Evolutionary conservation across 2,113 vertebrate species (phyloP), one percentile per base, ranked within the genome.

Genomic region (Thryonomys swinderianus): DNA sequence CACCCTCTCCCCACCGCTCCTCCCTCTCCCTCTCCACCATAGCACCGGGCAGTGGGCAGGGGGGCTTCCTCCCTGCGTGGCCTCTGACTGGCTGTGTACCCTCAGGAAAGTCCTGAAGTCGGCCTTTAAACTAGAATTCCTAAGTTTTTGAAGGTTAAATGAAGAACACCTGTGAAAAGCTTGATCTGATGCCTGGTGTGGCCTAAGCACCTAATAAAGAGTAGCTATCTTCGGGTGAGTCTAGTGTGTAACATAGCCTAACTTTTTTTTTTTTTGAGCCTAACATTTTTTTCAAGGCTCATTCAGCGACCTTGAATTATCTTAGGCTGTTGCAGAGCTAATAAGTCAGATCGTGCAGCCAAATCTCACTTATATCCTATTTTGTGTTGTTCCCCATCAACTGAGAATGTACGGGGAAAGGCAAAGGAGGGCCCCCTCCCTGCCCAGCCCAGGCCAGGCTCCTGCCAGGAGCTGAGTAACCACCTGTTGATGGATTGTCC

Each of bases 251-350:
- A 40, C 30, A 25, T 12, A 88, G 20, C 48, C 83, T 80, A 45
- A 51, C n/a, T 37, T 40, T 73, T 96, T 83, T 91, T 89, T 84
- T n/a, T n/a, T n/a, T n/a, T n/a, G n/a, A 88, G 20, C 48, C 83
- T 80, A 45, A 51, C n/a, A 42, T 40, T 73, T 96, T 83, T 91
- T 89, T 84, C 34, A 80, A 59, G 71, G 67, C 59, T 81, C 40
- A 45, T 82, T 90, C 48, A 55, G 62, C 0, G 0, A 85, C 61
- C 57, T 94, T 27, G 53, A 17, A 51, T 62, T 95, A 93, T 76
- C 66, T 83, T 84, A 57, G 73, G 32, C 57, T 59, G 45, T 69
- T 79, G 3, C 61, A 69, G 66, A 85, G 73, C 64, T 67, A 85
- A 78, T 55, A 95, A 76, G 85, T 81, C 66, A 51, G 67, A 76